These are phyloP conservation scores for Chrysoperla carnea DNA, from an alignment of 1,140 invertebrate species.

Conservation along the genomic window DNA sequence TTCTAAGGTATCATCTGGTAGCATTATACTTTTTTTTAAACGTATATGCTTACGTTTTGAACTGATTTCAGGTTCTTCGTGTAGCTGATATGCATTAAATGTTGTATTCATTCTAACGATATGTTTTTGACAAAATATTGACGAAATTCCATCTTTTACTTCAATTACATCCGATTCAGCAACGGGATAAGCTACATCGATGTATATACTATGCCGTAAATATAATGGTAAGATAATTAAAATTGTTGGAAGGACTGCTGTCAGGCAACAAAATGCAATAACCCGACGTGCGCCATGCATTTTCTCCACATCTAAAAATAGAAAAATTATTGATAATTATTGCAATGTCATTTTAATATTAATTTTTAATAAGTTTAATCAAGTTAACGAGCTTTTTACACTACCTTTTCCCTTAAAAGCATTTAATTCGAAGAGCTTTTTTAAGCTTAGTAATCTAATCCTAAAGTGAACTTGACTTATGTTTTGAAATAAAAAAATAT, in stretches of 20 bases:
- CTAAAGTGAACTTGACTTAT: too few relatives aligned
- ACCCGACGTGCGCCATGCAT: constrained; percentile 60
- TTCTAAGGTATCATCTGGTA: constrained; percentile 71
- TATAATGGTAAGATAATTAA: constrained; percentile 57
- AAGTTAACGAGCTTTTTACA: too few relatives aligned
- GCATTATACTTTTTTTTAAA: constrained; percentile 59
- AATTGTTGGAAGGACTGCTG: constrained; percentile 47
- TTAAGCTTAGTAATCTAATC: too few relatives aligned
- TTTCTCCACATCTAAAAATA: constrained; percentile 39
- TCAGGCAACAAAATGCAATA: constrained; percentile 52
- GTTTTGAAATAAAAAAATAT: too few relatives aligned
- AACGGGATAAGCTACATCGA: constrained; percentile 52
- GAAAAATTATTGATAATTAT: constrained; percentile 9
- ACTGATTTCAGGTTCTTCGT: constrained; percentile 44
- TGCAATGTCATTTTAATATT: too few relatives aligned
- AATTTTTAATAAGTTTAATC: too few relatives aligned
- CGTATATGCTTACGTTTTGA: constrained; percentile 52
- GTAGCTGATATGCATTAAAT: constrained; percentile 69
- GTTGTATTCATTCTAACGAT: constrained; percentile 55
- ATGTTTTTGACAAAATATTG: constrained; percentile 61
- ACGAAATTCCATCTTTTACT: constrained; percentile 56
- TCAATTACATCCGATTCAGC: constrained; percentile 67
- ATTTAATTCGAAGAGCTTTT: too few relatives aligned
- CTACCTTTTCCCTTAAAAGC: too few relatives aligned
- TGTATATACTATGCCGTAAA: constrained; percentile 50